Base-by-base conservation (phyloP, 2,888 invertebrate species). In the Meghimatium bilineatum region DNA sequence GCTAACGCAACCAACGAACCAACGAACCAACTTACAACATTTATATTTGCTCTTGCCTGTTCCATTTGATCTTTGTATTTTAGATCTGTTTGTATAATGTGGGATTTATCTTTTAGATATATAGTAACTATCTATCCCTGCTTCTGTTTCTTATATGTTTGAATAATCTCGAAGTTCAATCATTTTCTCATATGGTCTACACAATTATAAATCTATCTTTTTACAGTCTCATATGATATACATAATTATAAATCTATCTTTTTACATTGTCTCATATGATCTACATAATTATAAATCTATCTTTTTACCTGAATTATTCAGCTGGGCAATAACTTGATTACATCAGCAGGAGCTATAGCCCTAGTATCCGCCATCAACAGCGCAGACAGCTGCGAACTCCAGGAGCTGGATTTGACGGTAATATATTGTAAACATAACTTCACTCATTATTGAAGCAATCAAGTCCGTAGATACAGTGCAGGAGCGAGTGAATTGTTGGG, bases 261-360 rank as follows among this genome's bases (percentile, higher is more conserved):
- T 29, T 66, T 1, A n/a, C 29, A n/a, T 66, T n/a, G 66, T n/a
- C 5, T 44, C 29, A 66, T 23, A n/a, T 23, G 6, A n/a, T n/a
- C 29, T n/a, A 66, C 29, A n/a, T 26, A 8, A 17, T 17, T 44
- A 5, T 56, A 6, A 56, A 6, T 17, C 8, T 3, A 56, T 20
- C 2, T 75, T 23, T 56, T 34, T 56, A 0, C 60, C 20, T 49
- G 80, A 38, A 69, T 34, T 66, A 23, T 66, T 56, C 87, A 93
- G 93, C 91, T 93, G 89, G 93, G 93, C 26, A 92, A 93, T 86
- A 93, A 93, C 85, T 90, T 92, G n/a, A 89, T 93, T 23, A 91
- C 92, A 23, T 93, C 93, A 34, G 88, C 90, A 26, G 93, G 93
- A 32, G 92, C 91, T 38, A 90, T 93, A 32, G 90, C 91, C 8